Evolutionary conservation across 2,888 invertebrate genomes (phyloP), one percentile per base, ranked within the genome.

Genomic region (Lomographa bimaculata): DNA sequence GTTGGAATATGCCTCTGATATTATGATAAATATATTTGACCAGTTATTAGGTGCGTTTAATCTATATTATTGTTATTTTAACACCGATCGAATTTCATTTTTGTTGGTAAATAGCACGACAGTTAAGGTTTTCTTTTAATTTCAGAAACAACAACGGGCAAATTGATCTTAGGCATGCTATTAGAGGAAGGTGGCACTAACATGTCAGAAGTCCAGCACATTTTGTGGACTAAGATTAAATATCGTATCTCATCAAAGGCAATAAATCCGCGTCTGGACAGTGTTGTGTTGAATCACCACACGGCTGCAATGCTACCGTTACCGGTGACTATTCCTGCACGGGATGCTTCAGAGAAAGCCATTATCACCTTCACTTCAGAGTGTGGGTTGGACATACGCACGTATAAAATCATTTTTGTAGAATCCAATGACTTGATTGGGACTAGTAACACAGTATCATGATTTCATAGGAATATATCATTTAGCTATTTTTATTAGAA

Each of bases 321-420:
- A 12, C 82, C 79, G 0, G 53, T 83, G 19, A 81, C 79, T 2
- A 39, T 83, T 33, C 74, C 79, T 0, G 46, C 52, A 1, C 57
- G 64, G 2, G 71, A 77, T 16, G 72, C 65, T 24, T 49, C 71
- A 1, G 83, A 84, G 37, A 86, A 81, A 57, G 81, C 78, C 46
- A 54, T 77, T 1, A 44, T 90, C 3, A 74, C 72, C 3, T 63
- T 90, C n/a, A 79, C 76, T 4, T 89, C 89, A 1, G 79, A 81
- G 3, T 84, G 83, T 40, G 82, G 83, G 14, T 79, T 84, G 79
- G 89, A 90, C 46, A 69, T 89, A 37, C 78, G 90, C 5, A 78
- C 75, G 5, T 89, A 87, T 36, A 78, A 64, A 54, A 70, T 89
- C 27, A 20, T 81, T 5, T 83, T 87, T 36, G 52, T 77, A 14